These are phyloP conservation scores for Styela plicata DNA, from an alignment of 23 tunicate species.

Conservation along the genomic window DNA sequence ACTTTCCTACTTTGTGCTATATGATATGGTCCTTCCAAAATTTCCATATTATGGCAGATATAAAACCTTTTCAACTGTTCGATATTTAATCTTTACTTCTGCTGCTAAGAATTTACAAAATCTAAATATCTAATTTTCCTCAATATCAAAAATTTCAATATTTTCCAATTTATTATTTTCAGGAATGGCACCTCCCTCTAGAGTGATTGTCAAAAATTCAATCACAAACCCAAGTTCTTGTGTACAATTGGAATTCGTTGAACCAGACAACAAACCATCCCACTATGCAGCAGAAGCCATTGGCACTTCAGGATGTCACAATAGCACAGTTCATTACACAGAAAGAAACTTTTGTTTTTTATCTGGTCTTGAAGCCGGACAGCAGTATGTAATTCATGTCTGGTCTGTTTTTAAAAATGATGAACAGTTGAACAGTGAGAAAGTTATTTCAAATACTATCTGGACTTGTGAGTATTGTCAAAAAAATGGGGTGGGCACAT, in stretches of 20 bases:
- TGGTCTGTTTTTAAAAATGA: background rate
- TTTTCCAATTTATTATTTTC: too few species aligned
- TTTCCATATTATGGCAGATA: too few species aligned
- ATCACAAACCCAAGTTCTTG: background rate
- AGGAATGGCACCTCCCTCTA: background rate
- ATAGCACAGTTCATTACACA: background rate
- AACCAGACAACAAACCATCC: background rate
- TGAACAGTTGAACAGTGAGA: background rate
- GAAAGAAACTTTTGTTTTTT: background rate
- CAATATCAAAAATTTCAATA: too few species aligned
- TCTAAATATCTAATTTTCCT: too few species aligned
- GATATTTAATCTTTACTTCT: too few species aligned
- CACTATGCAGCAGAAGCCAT: background rate
- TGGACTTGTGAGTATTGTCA: slow-evolving; percentile 20
- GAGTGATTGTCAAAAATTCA: background rate
- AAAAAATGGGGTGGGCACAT: too few species aligned
- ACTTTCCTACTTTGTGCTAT: too few species aligned
- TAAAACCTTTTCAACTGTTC: too few species aligned
- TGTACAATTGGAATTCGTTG: background rate
- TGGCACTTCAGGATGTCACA: background rate
- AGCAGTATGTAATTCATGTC: background rate
- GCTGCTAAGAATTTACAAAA: too few species aligned
- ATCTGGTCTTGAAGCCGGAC: background rate
- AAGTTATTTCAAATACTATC: background rate
- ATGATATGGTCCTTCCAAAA: too few species aligned